Evolutionary conservation across 23 tunicate species (phyloP), one percentile per base, ranked within the genome.

Genomic region (Clavelina lepadiformis): DNA sequence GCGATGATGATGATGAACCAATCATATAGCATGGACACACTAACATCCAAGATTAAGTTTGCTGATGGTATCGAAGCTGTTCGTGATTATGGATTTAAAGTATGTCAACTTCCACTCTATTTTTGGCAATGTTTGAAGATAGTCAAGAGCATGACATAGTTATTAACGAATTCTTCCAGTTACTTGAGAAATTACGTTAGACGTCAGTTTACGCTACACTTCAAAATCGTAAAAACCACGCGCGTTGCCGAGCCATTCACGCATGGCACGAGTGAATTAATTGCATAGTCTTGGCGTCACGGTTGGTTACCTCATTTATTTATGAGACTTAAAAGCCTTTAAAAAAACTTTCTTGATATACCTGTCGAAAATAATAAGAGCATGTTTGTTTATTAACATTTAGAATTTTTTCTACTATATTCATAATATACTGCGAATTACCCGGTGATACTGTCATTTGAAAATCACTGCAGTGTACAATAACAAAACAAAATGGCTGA

Each of bases 1-100:
- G 96, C 2, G 96, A 78, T 23, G 74, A 86, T n/a, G n/a, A n/a
- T 45, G 86, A 72, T 5, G 87, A 86, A 31, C 96, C 96, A 33
- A 67, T 80, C 19, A 86, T 86, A 24, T 86, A 86, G 34, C 96
- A 86, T 38, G 96, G 96, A 45, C 63, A 86, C 96, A 5, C 41
- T 78, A 20, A 86, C 96, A 7, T 79, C 96, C 2, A 80, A 73
- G 59, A 80, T 86, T 4, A 66, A 57, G 47, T 86, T 86, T 65
- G 69, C 31, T 58, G 81, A 86, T 32, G 96, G 79, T 33, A 80
- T 86, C 7, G 70, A 71, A 27, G 81, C 77, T 1, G 49, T 86
- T 3, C 58, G 79, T 13, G 74, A 77, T 41, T 85, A 85, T 35
- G 79, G 79, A 0, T 85, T 85, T 60, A 77, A 77, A 67, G 79